These are phyloP conservation scores for Spodoptera picta DNA, from an alignment of 2,888 invertebrate species.

Conservation along the genomic window DNA sequence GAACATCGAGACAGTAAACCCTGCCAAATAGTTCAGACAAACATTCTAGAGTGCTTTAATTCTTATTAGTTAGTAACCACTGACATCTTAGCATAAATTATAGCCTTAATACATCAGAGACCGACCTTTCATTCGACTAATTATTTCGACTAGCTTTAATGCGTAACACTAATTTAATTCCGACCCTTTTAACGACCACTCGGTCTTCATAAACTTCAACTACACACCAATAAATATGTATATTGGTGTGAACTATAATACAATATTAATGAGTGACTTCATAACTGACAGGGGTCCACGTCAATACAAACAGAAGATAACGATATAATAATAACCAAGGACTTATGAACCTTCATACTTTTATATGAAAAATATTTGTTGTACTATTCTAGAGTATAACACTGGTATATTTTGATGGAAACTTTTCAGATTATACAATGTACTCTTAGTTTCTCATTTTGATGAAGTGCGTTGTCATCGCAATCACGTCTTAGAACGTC, in stretches of 20 bases:
- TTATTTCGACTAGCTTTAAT: conserved; percentile 4
- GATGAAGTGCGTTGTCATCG: too few species aligned
- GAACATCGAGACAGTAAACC: too few species aligned
- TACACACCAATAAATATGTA: neutral
- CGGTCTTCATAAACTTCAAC: neutral
- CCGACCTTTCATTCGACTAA: conserved; percentile 2
- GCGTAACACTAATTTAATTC: neutral
- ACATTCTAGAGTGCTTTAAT: too few species aligned
- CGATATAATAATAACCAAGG: conserved; percentile 27
- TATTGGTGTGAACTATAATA: conserved; percentile 1
- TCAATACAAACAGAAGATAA: conserved; percentile 9
- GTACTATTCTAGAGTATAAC: too few species aligned
- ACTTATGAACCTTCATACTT: conserved; percentile 30
- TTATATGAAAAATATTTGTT: too few species aligned
- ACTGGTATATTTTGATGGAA: too few species aligned
- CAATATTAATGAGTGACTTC: conserved; percentile 9
- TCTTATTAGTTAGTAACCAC: too few species aligned
- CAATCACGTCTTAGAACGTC: too few species aligned
- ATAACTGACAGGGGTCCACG: conserved; percentile 2
- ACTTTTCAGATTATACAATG: too few species aligned
- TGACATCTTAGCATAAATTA: too few species aligned
- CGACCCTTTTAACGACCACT: neutral
- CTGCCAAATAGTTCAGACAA: too few species aligned
- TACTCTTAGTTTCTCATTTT: too few species aligned
- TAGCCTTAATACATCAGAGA: conserved; percentile 2